Evolutionary conservation across 2,113 vertebrate genomes (phyloP), one percentile per base, ranked within the genome.

Genomic region (Corynorhinus townsendii): DNA sequence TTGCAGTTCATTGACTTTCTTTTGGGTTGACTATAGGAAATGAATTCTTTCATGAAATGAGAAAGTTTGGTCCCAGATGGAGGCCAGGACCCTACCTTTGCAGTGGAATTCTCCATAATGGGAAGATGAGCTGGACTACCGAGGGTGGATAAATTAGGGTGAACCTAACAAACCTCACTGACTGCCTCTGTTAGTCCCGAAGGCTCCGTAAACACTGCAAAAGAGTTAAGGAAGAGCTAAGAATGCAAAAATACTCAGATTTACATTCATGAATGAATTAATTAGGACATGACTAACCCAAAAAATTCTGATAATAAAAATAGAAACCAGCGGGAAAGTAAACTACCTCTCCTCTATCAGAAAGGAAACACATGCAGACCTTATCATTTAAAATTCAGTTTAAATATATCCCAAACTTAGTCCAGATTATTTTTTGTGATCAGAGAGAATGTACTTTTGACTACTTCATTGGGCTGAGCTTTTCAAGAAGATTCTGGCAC

Each of bases 221-320:
- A 85, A 45, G 64, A 81, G 87, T 66, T 68, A 84, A 91, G 52
- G 72, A 77, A 84, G 28, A 92, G 49, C 26, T 52, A 76, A 45
- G 52, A 76, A 82, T 56, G 52, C 28, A 92, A 94, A 80, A 87
- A 76, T 40, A 77, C 22, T 38, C 24, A 81, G 47, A 92, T 93
- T 90, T 90, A 88, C 40, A 79, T 73, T 92, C 52, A 93, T 90
- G 68, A 77, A 45, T 79, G 35, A 45, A 86, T 86, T 85, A 85
- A 92, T 96, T 85, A 94, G 38, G 86, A 89, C 14, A 79, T 4
- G 1, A 83, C n/a, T 80, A 83, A 95, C 75, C 88, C 7, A 5
- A 80, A 89, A 96, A 84, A 87, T 93, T 83, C 73, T 81, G 30
- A 77, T 94, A 92, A 91, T 64, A 76, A 95, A 88, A 93, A 90